Base-by-base conservation (phyloP, 2,888 invertebrate genomes). In the Idaea straminata region DNA sequence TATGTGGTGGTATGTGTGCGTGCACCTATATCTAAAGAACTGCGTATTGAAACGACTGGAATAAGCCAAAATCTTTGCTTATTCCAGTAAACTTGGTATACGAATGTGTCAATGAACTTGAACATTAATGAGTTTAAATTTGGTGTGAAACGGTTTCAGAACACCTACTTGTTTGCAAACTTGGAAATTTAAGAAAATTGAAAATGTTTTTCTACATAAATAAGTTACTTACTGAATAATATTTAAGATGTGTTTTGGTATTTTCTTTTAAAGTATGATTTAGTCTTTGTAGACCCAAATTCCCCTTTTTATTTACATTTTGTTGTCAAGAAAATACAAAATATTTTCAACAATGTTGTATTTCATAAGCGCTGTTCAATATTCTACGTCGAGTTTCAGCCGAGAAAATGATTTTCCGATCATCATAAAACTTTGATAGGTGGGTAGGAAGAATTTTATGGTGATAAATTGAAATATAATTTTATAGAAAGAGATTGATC, bases 401-500 rank as follows among this genome's bases (percentile, higher is more conserved):
- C 47, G 47, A 10, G 47, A 47, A 47, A 47, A 47, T 47, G 47
- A 47, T 47, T 47, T 47, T 47, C 47, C 47, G 47, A 47, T 47
- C 47, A 47, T 47, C 47, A 47, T 47, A 47, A 47, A 47, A 47
- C 47, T 47, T 47, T 47, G 47, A 47, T 47, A 47, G 47, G 47
- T 47, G 47, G 13, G 47, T 47, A 47, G 47, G 13, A 47, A 47
- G 47, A 47, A 47, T 47, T 47, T 47, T 47, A 47, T 47, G 47
- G 47, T 47, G 25, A 47, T 13, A 47, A 13, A 36, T 4, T 13
- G 5, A 47, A 47, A 47, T 47, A 47, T 47, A 47, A 47, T 13
- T 47, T 47, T 47, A 47, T 47, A 47, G 5, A 10, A 47, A 6
- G 47, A 7, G 47, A 47, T 47, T 47, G 47, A 47, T 47, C 10